A percentile compares a stretch with the other conserved stretches of the same genome.
Evolutionary conservation across 2,797 vertebrate genomes (phyloP).

Genomic region (Tapirus indicus): DNA sequence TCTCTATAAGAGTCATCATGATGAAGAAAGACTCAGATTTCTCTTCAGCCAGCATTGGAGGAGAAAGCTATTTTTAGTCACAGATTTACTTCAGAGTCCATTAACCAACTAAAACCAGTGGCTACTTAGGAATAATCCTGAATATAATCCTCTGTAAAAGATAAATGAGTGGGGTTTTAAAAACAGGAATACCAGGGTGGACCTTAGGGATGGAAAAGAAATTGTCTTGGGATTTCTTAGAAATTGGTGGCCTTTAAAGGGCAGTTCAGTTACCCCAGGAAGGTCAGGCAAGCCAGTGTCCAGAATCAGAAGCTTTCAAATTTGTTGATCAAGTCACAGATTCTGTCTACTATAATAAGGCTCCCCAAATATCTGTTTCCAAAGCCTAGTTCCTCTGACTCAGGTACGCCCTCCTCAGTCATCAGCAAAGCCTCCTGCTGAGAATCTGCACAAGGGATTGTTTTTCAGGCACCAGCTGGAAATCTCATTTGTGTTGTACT

Average conservation of each 20-base stretch:
- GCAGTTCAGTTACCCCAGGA: background rate
- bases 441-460: background rate
- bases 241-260: background rate
- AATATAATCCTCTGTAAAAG: conserved; percentile 1
- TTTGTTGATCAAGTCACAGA: background rate
- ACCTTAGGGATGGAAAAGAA: background rate
- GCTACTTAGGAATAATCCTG: conserved; percentile 11
- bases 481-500: background rate
- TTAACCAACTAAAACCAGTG: conserved; percentile 36
- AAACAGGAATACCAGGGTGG: background rate
- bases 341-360: background rate
- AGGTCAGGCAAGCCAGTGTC: background rate
- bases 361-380: background rate
- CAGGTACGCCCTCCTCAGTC: background rate
- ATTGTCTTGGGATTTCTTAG: background rate
- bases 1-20: background rate
- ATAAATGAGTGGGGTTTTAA: background rate
- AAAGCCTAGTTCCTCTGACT: background rate
- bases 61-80: conserved; percentile 60
- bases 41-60: background rate
- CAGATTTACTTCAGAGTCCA: conserved; percentile 31
- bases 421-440: background rate
- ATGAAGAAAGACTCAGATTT: conserved; percentile 51
- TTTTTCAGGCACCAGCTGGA: background rate
- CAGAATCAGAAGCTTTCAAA: background rate